phyloP scores from a whole-genome alignment of 2,797 vertebrate species.

The Heteromormyrus szaboi region DNA sequence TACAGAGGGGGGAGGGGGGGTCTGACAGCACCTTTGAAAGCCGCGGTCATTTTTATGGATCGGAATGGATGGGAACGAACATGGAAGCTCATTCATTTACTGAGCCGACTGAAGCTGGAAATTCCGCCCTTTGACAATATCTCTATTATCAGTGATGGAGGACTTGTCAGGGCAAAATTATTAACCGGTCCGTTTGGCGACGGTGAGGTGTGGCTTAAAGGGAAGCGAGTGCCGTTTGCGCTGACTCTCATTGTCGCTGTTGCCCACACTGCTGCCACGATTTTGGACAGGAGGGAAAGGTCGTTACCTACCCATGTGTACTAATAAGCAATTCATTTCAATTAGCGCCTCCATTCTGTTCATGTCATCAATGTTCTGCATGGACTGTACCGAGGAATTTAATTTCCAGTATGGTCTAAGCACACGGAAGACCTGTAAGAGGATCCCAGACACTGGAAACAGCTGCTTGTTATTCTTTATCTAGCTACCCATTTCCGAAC shows the following conservation, averaged over 20 bases:
- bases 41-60: conserved; percentile 44
- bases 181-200: conserved; percentile 51
- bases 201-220: conserved; percentile 40
- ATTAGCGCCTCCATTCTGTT: conserved; percentile 35
- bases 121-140: conserved; percentile 54
- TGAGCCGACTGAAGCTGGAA: conserved; percentile 36
- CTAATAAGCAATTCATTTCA: conserved; percentile 56
- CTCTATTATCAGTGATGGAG: conserved; percentile 63
- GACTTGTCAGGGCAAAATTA: conserved; percentile 49
- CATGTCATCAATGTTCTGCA: conserved; percentile 21
- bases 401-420: background rate
- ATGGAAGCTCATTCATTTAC: conserved; percentile 43
- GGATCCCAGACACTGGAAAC: background rate
- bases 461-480: background rate
- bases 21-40: conserved; percentile 35
- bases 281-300: conserved; percentile 39
- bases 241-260: conserved; percentile 42
- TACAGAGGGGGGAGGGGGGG: background rate
- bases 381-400: background rate
- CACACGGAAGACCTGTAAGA: background rate
- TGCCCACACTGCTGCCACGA: background rate
- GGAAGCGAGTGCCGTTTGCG: conserved; percentile 38
- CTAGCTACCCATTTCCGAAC: background rate
- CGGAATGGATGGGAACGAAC: conserved; percentile 42
- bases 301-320: conserved; percentile 52